Conservation (phyloP, 2,113 vertebrate genomes). For the Thunnus thynnus region DNA sequence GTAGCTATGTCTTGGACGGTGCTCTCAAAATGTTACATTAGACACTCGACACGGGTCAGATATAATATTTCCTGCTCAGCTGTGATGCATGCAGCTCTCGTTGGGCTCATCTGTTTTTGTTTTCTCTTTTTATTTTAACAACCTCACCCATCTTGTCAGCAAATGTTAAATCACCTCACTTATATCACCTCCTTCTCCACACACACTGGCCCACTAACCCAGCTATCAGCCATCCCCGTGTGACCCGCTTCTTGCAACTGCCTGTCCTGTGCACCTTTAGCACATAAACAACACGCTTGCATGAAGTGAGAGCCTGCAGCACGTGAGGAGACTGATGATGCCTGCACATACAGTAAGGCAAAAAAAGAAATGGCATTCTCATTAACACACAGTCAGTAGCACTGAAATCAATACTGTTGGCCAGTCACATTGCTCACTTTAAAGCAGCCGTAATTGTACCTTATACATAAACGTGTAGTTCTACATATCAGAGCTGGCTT, state of each 20-base stretch:
- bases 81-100: neutral
- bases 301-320: slow-evolving; percentile 14
- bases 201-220: slow-evolving; percentile 67
- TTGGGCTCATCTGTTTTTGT: neutral
- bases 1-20: neutral
- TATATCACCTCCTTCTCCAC: slow-evolving; percentile 6
- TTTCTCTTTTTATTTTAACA: slow-evolving; percentile 12
- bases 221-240: slow-evolving; percentile 51
- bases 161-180: slow-evolving; percentile 18
- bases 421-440: neutral
- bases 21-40: neutral
- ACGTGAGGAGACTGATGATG: slow-evolving; percentile 46
- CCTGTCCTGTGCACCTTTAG: slow-evolving; percentile 29
- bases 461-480: neutral
- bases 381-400: neutral
- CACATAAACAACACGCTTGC: slow-evolving; percentile 33
- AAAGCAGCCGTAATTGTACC: neutral
- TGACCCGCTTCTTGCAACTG: slow-evolving; percentile 50
- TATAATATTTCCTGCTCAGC: neutral
- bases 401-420: neutral
- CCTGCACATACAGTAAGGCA: neutral
- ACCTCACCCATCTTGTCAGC: slow-evolving; percentile 19
- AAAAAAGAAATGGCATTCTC: neutral
- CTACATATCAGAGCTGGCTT: neutral
- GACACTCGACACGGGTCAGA: neutral